A percentile compares a stretch with the other conserved stretches of the same genome.
These are phyloP conservation scores for Frankliniella intonsa DNA, from an alignment of 2,888 invertebrate species.

Conservation along the genomic window DNA sequence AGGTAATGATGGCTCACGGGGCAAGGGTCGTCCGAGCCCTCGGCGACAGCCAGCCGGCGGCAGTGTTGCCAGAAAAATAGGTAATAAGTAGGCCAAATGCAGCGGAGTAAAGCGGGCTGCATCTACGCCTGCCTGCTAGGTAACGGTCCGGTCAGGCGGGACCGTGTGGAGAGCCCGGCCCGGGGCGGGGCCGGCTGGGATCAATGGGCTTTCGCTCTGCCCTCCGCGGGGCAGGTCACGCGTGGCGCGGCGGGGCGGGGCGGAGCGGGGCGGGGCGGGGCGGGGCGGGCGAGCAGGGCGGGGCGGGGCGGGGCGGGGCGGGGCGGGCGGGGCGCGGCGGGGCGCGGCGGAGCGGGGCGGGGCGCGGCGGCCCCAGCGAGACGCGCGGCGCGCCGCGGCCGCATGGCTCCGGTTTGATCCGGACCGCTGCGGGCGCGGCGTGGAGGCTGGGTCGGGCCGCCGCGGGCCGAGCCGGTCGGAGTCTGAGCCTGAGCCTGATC, in stretches of 20 bases:
- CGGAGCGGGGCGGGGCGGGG: conserved; percentile 46
- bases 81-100: conserved; percentile 27
- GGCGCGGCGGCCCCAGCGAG: neutral
- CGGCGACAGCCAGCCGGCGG: neutral
- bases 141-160: no score
- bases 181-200: conserved; percentile 28
- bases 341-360: neutral
- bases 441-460: neutral
- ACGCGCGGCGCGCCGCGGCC: neutral
- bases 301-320: conserved; percentile 48
- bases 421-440: neutral
- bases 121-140: neutral
- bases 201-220: conserved; percentile 31
- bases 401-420: neutral
- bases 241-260: conserved; percentile 39
- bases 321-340: neutral
- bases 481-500: neutral
- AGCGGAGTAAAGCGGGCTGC: conserved; percentile 20
- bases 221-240: conserved; percentile 37
- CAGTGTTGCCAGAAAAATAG: neutral
- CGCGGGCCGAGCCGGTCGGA: neutral
- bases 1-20: neutral
- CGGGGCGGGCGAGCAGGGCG: conserved; percentile 54
- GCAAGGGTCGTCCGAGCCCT: neutral
- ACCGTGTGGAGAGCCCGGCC: conserved; percentile 4